Conservation (phyloP, 2,797 vertebrate genomes). For the Falco concolor region DNA sequence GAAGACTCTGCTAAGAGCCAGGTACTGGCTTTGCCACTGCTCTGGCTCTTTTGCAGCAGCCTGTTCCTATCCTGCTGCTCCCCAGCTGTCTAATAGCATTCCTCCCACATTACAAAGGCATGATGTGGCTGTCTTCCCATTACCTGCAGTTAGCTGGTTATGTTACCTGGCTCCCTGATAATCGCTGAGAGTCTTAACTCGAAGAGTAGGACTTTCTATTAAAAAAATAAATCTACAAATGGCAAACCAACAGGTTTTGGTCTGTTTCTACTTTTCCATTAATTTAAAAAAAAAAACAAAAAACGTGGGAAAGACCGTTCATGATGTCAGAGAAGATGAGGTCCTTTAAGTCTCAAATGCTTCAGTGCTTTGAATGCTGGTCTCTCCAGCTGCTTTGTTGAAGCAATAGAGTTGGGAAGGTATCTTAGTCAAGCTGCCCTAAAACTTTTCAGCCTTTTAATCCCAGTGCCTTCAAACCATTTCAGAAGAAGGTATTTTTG, state of each 20-base stretch:
- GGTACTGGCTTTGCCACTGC: neutral
- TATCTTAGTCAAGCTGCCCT: slow-evolving; percentile 21
- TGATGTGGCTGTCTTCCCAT: neutral
- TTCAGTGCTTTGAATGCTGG: neutral
- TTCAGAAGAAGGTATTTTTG: neutral
- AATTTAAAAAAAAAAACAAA: neutral
- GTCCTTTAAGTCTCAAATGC: neutral
- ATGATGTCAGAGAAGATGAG: neutral
- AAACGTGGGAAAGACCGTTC: neutral
- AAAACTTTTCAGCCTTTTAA: slow-evolving; percentile 8
- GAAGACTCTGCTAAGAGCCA: neutral
- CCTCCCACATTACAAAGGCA: neutral
- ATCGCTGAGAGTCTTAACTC: neutral
- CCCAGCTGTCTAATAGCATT: neutral
- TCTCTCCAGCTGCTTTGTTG: slow-evolving; percentile 12
- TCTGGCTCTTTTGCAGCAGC: neutral
- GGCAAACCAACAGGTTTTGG: neutral
- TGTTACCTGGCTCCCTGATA: neutral
- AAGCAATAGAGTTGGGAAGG: neutral
- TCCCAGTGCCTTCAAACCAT: neutral
- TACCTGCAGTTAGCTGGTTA: neutral
- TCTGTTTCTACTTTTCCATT: neutral
- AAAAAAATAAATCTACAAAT: neutral
- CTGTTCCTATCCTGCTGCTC: neutral
- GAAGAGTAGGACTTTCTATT: neutral